Percentiles rank a stretch among this genome's conserved stretches.
These are phyloP conservation scores for Pseudomugil gertrudae DNA, from an alignment of 2,797 vertebrate species.

Conservation along the genomic window DNA sequence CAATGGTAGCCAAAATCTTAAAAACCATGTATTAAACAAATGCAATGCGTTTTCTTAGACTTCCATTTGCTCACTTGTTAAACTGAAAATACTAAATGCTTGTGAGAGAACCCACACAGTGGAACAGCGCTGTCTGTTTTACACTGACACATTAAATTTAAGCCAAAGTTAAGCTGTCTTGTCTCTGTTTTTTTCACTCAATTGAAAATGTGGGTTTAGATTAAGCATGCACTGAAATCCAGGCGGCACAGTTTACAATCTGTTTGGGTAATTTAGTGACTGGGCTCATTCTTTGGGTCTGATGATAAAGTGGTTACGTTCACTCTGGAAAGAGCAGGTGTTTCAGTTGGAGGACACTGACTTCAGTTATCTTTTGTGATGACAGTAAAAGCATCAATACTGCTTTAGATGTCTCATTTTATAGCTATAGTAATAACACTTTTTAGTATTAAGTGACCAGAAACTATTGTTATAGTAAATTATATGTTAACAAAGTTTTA, in stretches of 20 bases:
- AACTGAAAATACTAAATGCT: background rate
- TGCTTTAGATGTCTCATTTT: background rate
- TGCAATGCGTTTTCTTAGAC: too few species aligned
- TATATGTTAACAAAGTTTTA: background rate
- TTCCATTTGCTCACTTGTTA: background rate
- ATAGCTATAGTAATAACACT: background rate
- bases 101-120: slow-evolving; percentile 25
- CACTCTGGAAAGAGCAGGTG: background rate
- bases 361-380: background rate
- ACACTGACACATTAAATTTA: slow-evolving; percentile 47
- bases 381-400: background rate
- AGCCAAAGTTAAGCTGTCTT: slow-evolving; percentile 65
- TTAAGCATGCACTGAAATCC: slow-evolving; percentile 66
- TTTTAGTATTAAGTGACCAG: background rate
- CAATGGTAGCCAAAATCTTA: background rate
- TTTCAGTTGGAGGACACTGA: too few species aligned
- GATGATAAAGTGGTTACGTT: slow-evolving; percentile 11
- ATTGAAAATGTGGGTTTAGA: slow-evolving; percentile 62
- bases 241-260: slow-evolving; percentile 64
- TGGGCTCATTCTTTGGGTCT: slow-evolving; percentile 41
- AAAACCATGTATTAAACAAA: background rate
- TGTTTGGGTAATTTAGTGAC: slow-evolving; percentile 66
- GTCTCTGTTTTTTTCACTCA: slow-evolving; percentile 53
- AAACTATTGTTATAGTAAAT: background rate
- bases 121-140: slow-evolving; percentile 28